phyloP scores from a whole-genome alignment of 2,797 vertebrate species.

The Myotis pilosus region DNA sequence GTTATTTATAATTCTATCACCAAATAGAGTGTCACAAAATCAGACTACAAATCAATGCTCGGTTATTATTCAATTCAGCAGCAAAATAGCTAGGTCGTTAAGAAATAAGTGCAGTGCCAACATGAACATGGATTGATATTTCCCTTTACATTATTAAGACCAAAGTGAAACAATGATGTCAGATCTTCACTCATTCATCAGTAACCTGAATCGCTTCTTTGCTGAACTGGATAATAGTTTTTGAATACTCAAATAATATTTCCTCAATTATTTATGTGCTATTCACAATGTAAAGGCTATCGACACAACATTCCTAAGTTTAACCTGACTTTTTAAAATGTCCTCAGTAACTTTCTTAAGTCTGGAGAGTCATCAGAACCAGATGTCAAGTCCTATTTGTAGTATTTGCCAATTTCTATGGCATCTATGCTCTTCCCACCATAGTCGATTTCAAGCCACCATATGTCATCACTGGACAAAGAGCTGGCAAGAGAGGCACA shows the following conservation, averaged over 20 bases:
- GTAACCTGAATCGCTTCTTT: neutral
- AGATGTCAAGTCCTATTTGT: neutral
- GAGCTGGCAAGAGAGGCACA: neutral
- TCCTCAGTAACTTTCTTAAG: neutral
- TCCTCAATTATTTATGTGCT: neutral
- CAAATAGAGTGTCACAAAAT: neutral
- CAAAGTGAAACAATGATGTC: neutral
- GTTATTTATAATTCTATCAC: slow-evolving; percentile 5
- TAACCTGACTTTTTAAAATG: slow-evolving; percentile 6
- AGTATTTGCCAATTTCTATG: neutral
- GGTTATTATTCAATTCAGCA: neutral
- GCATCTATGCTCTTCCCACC: neutral
- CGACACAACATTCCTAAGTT: neutral
- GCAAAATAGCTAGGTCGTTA: neutral
- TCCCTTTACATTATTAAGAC: neutral
- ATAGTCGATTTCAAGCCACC: neutral
- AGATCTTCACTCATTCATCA: neutral
- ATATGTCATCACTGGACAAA: neutral
- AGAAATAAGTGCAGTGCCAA: neutral
- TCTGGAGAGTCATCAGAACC: neutral
- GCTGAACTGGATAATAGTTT: neutral
- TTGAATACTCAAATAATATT: neutral
- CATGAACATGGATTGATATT: neutral
- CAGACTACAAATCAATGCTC: neutral
- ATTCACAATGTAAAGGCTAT: neutral